Evolutionary conservation across 2,888 invertebrate genomes (phyloP).

Genomic region (Amphipoea lucens): DNA sequence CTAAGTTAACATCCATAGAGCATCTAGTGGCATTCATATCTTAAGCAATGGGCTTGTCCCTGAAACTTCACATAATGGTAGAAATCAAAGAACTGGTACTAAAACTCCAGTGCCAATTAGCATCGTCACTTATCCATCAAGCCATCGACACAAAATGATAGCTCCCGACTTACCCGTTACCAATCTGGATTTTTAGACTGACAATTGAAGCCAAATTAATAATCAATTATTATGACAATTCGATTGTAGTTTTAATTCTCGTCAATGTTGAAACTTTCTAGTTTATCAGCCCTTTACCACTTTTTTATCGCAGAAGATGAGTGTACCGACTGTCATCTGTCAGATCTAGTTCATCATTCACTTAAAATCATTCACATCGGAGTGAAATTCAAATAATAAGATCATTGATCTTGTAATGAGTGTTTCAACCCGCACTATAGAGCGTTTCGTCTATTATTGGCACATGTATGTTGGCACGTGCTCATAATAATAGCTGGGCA

Average conservation of each 20-base stretch:
- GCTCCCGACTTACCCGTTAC: background rate
- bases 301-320: background rate
- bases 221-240: background rate
- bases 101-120: background rate
- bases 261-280: too few species aligned
- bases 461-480: conserved; percentile 67
- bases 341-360: conserved; percentile 5
- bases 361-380: conserved; percentile 20
- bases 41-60: background rate
- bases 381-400: conserved; percentile 54
- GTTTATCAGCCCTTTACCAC: background rate
- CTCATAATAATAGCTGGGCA: conserved; percentile 54
- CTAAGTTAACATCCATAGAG: background rate
- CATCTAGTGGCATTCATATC: background rate
- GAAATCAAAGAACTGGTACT: background rate
- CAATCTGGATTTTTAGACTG: background rate
- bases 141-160: background rate
- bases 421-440: conserved; percentile 51
- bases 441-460: conserved; percentile 52
- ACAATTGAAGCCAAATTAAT: background rate
- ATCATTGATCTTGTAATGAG: conserved; percentile 68
- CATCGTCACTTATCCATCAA: background rate
- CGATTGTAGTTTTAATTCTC: background rate
- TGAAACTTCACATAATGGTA: background rate
- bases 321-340: background rate